Evolutionary conservation across 1,140 invertebrate genomes (phyloP).

Genomic region (Sinella curviseta): DNA sequence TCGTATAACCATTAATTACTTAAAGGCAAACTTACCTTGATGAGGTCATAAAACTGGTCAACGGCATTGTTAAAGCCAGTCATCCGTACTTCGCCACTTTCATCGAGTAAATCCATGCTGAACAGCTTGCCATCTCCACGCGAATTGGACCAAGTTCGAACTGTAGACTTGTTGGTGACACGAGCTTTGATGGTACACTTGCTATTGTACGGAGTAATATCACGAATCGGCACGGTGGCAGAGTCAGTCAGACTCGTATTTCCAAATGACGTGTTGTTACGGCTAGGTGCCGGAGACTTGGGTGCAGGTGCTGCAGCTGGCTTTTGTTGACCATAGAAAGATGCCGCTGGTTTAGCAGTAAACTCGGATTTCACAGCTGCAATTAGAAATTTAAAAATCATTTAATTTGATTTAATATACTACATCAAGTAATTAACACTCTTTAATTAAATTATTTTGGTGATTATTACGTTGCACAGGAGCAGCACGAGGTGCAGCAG

Average conservation of each 20-base stretch:
- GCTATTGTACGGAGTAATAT: conserved; percentile 47
- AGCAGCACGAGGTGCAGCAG: background rate
- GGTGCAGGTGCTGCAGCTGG: background rate
- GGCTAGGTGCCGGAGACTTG: background rate
- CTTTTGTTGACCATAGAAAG: background rate
- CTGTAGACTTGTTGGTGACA: conserved; percentile 77
- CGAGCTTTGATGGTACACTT: conserved; percentile 91
- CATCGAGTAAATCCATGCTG: conserved; percentile 87
- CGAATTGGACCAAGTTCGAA: conserved; percentile 87
- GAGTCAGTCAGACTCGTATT: background rate
- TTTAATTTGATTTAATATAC: too few species aligned
- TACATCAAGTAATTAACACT: too few species aligned
- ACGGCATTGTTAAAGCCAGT: conserved; percentile 88
- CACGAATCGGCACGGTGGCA: conserved; percentile 38
- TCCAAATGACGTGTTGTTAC: background rate
- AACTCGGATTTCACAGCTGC: background rate
- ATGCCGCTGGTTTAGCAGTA: background rate
- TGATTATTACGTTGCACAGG: too few species aligned
- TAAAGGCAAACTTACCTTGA: conserved; percentile 69
- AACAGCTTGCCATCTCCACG: conserved; percentile 92
- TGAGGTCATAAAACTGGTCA: conserved; percentile 86
- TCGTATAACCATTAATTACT: background rate
- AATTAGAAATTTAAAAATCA: too few species aligned
- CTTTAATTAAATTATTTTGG: too few species aligned
- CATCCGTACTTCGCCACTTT: conserved; percentile 90